Evolutionary conservation across 2,797 vertebrate genomes (phyloP).

Genomic region (Emydoidea blandingii): DNA sequence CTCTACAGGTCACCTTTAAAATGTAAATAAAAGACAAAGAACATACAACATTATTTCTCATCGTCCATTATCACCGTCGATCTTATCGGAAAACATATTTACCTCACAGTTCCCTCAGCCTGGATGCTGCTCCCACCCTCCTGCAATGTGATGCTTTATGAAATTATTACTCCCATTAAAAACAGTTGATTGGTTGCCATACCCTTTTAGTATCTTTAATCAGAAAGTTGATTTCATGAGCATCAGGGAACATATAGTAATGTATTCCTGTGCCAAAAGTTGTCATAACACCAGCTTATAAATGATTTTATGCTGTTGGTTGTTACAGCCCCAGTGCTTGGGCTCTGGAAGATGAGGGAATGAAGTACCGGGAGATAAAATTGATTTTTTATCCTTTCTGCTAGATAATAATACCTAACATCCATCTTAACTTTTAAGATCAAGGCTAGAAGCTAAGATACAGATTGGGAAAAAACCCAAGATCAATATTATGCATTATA

Average conservation of each 20-base stretch:
- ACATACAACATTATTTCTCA: neutral
- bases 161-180: conserved; percentile 49
- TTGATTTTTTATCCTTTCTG: conserved; percentile 76
- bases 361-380: conserved; percentile 67
- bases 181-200: conserved; percentile 26
- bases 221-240: conserved; percentile 42
- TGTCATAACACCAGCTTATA: conserved; percentile 43
- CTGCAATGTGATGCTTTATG: conserved; percentile 30
- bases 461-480: conserved; percentile 31
- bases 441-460: conserved; percentile 70
- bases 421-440: conserved; percentile 80
- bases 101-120: neutral
- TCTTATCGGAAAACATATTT: neutral
- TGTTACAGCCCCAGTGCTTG: conserved; percentile 21
- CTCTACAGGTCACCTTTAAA: conserved; percentile 1
- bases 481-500: conserved; percentile 77
- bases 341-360: conserved; percentile 36
- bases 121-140: neutral
- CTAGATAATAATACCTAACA: conserved; percentile 73
- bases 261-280: conserved; percentile 52
- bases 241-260: neutral
- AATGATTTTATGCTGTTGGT: conserved; percentile 48
- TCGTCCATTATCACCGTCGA: neutral
- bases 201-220: conserved; percentile 30
- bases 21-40: neutral